A percentile compares a stretch with the other conserved stretches of the same genome.
Evolutionary conservation across 2,113 vertebrate genomes (phyloP).

Genomic region (Illadopsis cleaveri): DNA sequence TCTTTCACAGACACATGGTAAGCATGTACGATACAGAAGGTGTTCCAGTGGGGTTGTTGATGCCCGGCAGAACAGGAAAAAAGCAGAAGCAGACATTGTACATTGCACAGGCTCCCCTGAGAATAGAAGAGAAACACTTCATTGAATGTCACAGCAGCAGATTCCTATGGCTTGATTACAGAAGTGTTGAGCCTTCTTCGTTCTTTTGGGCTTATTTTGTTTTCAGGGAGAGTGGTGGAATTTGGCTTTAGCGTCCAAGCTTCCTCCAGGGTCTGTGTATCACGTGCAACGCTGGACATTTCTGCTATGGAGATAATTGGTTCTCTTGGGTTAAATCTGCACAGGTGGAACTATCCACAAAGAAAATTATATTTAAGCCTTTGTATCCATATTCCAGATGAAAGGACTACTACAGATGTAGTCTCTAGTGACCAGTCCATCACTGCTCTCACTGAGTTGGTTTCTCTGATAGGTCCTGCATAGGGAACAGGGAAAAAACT

Average conservation of each 20-base stretch:
- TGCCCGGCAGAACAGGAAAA: background rate
- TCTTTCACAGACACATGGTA: background rate
- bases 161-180: background rate
- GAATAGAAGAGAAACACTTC: background rate
- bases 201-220: background rate
- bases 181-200: background rate
- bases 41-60: background rate
- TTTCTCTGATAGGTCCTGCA: background rate
- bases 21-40: background rate
- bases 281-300: fast-evolving
- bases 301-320: background rate
- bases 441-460: background rate
- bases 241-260: background rate
- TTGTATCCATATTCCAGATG: background rate
- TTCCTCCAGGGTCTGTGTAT: background rate
- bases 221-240: background rate
- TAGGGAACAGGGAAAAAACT: background rate
- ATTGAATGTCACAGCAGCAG: background rate
- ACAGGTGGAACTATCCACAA: background rate
- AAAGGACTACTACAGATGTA: background rate
- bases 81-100: background rate
- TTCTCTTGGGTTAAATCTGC: background rate
- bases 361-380: background rate
- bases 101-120: background rate
- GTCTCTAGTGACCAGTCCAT: background rate